Conservation (phyloP, 2,888 invertebrate species). For the Melinaea menophilus region DNA sequence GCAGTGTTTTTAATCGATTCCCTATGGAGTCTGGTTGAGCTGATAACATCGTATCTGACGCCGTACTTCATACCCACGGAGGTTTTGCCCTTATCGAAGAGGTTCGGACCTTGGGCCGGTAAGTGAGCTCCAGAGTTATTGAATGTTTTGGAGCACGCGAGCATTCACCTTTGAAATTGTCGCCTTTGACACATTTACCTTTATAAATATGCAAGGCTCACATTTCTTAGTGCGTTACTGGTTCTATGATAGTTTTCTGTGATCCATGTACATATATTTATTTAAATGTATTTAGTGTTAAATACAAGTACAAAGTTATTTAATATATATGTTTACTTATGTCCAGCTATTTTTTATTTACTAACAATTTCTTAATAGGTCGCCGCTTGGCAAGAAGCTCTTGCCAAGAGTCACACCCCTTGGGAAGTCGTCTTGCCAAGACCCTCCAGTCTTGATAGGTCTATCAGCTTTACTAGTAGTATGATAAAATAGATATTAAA, state of each 20-base stretch:
- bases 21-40: constrained; percentile 79
- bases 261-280: not conserved
- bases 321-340: too few species aligned
- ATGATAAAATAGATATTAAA: too few species aligned
- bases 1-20: constrained; percentile 76
- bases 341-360: too few species aligned
- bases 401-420: too few species aligned
- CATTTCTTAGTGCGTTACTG: constrained; percentile 13
- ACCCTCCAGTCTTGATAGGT: too few species aligned
- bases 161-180: constrained; percentile 16
- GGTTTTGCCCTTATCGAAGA: constrained; percentile 78
- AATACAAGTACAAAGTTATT: too few species aligned
- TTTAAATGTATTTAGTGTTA: constrained; percentile 1
- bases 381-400: too few species aligned
- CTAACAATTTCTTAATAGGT: too few species aligned
- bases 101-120: constrained; percentile 94
- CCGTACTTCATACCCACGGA: constrained; percentile 82
- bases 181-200: constrained; percentile 16
- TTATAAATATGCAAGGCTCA: constrained; percentile 11
- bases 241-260: constrained; percentile 7
- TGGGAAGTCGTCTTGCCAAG: too few species aligned
- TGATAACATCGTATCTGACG: constrained; percentile 79
- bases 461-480: too few species aligned
- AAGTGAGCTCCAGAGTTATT: constrained; percentile 46
- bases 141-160: constrained; percentile 6